phyloP scores from a whole-genome alignment of 2,797 vertebrate species.

The Tenualosa ilisha region DNA sequence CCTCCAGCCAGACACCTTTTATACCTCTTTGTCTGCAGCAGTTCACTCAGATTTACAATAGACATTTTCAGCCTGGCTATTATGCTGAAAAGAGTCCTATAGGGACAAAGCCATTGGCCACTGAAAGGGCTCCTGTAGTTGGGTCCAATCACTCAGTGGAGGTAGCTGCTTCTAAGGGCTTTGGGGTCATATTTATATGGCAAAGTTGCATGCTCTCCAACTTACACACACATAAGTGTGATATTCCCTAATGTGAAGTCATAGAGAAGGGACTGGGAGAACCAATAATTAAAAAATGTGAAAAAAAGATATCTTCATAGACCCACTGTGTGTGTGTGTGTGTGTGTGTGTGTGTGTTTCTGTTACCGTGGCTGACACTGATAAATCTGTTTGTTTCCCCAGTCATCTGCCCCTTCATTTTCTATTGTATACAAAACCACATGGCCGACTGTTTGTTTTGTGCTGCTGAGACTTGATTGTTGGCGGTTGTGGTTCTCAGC shows the following conservation, averaged over 20 bases:
- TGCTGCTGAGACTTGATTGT: not conserved
- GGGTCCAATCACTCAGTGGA: not conserved
- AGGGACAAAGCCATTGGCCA: constrained; percentile 12
- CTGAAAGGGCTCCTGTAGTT: constrained; percentile 10
- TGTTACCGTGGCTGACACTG: not conserved
- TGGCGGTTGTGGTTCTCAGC: not conserved
- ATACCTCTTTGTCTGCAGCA: constrained; percentile 29
- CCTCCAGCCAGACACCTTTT: constrained; percentile 38
- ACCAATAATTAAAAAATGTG: not conserved
- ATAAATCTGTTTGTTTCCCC: not conserved
- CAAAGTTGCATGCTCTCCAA: not conserved
- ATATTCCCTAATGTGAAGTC: not conserved
- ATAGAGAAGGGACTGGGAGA: not conserved
- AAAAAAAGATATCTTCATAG: not conserved
- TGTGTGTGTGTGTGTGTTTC: not conserved
- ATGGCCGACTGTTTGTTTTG: not conserved
- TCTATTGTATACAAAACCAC: not conserved
- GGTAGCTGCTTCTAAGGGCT: not conserved
- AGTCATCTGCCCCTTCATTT: not conserved
- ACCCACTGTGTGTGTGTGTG: not conserved
- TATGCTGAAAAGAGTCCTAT: constrained; percentile 31
- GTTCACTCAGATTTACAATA: constrained; percentile 18
- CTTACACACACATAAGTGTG: not conserved
- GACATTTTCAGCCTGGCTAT: constrained; percentile 12
- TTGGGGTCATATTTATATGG: not conserved